Base-by-base conservation (phyloP, 2,797 vertebrate genomes). In the Sebastes trivittatus region DNA sequence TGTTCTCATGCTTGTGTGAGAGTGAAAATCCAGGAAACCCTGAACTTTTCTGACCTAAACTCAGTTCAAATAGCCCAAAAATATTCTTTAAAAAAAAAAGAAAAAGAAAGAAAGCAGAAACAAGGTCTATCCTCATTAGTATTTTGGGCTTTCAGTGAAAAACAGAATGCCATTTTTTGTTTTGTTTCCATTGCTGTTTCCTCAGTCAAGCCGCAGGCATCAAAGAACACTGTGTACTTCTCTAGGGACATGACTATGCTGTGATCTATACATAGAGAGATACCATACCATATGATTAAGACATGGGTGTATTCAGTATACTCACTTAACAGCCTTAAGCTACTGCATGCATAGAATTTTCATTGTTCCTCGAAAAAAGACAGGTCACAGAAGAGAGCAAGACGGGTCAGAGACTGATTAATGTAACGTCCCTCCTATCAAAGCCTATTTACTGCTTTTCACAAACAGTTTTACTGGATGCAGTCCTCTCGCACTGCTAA, bases 241-340 rank as follows among this genome's bases (percentile, higher is more conserved):
- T 58, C 38, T 8, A 2, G 77, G 36, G 74, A 78, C 27, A 59
- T 32, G n/a, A 36, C 62, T 38, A 63, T 38, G 30, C 49, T 82
- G 11, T 78, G 59, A 80, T 88, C 79, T 80, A 63, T 64, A 80
- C 59, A 72, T 78, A 80, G 64, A 63, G 13, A 23, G n/a, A 62
- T 38, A 55, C 11, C 58, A 69, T 18, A 49, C 38, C 58, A 62
- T 30, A 62, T 25, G 46, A 58, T 72, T 20, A 72, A 75, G 64
- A 64, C 64, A 66, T 11, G 5, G 20, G 9, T 42, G 29, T 29
- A 23, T 61, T 80, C 49, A 38, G 22, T 54, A 25, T 18, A 69
- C 4, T 64, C 3, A 11, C 3, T 8, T 5, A 20, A 66, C 27
- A 64, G 20, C 9, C 55, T 63, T n/a, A 60, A 71, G 68, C 20